phyloP scores from a whole-genome alignment of 2,888 invertebrate species.

The Ethmia dodecea region DNA sequence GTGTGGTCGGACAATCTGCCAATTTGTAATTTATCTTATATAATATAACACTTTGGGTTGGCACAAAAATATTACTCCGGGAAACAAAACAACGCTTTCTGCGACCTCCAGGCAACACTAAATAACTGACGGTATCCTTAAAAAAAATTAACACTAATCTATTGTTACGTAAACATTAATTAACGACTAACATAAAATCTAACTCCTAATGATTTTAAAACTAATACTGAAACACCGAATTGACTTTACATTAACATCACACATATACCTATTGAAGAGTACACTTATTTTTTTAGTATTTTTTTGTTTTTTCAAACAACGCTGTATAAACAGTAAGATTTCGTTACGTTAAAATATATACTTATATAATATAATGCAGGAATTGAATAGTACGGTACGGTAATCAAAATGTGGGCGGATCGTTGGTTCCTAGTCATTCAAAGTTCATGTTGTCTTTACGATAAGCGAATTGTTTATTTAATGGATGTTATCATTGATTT shows the following conservation, averaged over 20 bases:
- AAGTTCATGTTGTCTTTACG: too few relatives aligned
- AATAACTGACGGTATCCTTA: conserved; percentile 55
- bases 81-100: conserved; percentile 35
- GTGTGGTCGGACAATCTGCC: conserved; percentile 20
- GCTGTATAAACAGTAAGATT: conserved; percentile 56
- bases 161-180: conserved; percentile 63
- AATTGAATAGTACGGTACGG: conserved; percentile 28
- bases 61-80: conserved; percentile 38
- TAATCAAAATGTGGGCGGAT: conserved; percentile 42
- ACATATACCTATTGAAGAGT: conserved; percentile 36
- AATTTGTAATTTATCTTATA: conserved; percentile 3
- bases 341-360: conserved; percentile 36
- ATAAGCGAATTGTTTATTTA: too few relatives aligned
- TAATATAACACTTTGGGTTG: conserved; percentile 25
- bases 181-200: conserved; percentile 71
- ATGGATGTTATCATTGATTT: too few relatives aligned
- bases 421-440: conserved; percentile 9
- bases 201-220: conserved; percentile 65
- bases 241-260: conserved; percentile 51
- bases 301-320: conserved; percentile 46
- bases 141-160: conserved; percentile 46
- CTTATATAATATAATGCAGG: conserved; percentile 24
- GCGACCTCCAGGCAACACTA: conserved; percentile 32
- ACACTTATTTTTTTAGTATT: conserved; percentile 38
- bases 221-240: conserved; percentile 65